Conservation (phyloP, 2,113 vertebrate species). For the Hiodon tergisus region DNA sequence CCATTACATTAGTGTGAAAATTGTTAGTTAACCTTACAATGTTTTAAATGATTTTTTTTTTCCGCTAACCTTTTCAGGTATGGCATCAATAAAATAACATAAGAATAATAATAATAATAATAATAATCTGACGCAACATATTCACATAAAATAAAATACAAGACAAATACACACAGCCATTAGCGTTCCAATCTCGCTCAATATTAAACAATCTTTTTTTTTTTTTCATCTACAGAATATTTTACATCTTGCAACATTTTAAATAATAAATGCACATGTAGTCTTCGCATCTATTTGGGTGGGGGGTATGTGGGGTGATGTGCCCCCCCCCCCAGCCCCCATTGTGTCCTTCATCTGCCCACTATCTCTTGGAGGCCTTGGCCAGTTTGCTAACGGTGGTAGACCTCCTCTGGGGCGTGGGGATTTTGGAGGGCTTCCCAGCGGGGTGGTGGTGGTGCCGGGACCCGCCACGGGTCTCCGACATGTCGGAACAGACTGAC, state of each 20-base stretch:
- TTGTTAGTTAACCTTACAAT: conserved; percentile 68
- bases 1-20: conserved; percentile 72
- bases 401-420: conserved; percentile 82
- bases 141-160: conserved; percentile 89
- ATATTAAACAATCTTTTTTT: conserved; percentile 88
- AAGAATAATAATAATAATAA: conserved; percentile 3
- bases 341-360: conserved; percentile 46
- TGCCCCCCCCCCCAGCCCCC: conserved; percentile 31
- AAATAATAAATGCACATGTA: conserved; percentile 80
- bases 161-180: conserved; percentile 94
- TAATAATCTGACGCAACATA: conserved; percentile 70
- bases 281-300: conserved; percentile 47
- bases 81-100: conserved; percentile 65
- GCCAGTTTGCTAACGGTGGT: conserved; percentile 78
- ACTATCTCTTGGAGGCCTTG: conserved; percentile 93
- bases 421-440: conserved; percentile 92
- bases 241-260: conserved; percentile 91
- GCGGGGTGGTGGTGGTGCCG: conserved; percentile 74
- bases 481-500: conserved; percentile 87
- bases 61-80: conserved; percentile 62
- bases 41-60: conserved; percentile 42
- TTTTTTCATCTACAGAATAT: conserved; percentile 82
- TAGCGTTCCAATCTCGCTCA: conserved; percentile 81
- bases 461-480: conserved; percentile 77
- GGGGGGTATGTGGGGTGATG: background rate